These are phyloP conservation scores for Vanessa atalanta DNA, from an alignment of 1,140 invertebrate genomes.

Conservation along the genomic window DNA sequence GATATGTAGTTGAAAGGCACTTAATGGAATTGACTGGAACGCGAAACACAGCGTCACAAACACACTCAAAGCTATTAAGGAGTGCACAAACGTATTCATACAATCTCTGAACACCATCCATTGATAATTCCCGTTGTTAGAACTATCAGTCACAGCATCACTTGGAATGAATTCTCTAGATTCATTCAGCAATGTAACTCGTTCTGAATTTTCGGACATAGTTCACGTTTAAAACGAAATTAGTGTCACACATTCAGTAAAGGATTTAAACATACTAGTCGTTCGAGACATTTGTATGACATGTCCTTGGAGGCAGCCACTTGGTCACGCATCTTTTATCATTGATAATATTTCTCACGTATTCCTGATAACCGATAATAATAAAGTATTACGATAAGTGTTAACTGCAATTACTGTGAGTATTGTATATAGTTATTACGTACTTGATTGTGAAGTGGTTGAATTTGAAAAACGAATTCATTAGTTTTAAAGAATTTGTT, in stretches of 20 bases:
- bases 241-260: not conserved
- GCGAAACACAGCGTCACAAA: slow-evolving; percentile 47
- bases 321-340: slow-evolving; percentile 43
- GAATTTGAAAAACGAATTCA: not conserved
- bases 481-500: no score
- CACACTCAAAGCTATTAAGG: slow-evolving; percentile 41
- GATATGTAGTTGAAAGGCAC: slow-evolving; percentile 45
- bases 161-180: not conserved
- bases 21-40: slow-evolving; percentile 44
- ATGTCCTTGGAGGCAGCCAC: slow-evolving; percentile 1
- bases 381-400: slow-evolving; percentile 24
- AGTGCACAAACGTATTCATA: slow-evolving; percentile 42
- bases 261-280: not conserved
- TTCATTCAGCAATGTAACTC: not conserved
- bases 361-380: slow-evolving; percentile 43
- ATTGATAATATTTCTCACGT: slow-evolving; percentile 49
- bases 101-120: slow-evolving; percentile 30
- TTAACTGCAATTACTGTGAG: slow-evolving; percentile 15
- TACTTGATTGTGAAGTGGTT: slow-evolving; percentile 8
- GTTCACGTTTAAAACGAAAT: not conserved
- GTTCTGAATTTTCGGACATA: not conserved
- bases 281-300: not conserved
- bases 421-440: not conserved
- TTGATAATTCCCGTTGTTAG: slow-evolving; percentile 33
- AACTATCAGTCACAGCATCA: slow-evolving; percentile 23